These are phyloP conservation scores for Pollicipes pollicipes DNA, from an alignment of 1,140 invertebrate genomes.

Conservation along the genomic window DNA sequence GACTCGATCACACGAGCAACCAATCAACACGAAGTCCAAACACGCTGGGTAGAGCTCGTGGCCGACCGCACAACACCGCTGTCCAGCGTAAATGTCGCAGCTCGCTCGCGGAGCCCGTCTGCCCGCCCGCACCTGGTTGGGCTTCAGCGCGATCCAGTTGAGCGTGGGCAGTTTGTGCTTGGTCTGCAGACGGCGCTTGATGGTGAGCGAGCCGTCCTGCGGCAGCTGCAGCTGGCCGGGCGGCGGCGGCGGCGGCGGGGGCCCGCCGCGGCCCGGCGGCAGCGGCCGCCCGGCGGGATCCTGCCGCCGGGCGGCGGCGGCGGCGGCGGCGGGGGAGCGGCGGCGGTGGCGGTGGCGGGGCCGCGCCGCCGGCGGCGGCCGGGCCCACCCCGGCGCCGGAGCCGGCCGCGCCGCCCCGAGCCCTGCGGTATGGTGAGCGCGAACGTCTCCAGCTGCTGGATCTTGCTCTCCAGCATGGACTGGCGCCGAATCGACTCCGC, in stretches of 20 bases:
- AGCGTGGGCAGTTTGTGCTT: slow-evolving; percentile 94
- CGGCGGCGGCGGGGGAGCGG: slow-evolving; percentile 26
- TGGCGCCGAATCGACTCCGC: slow-evolving; percentile 43
- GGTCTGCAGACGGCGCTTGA: slow-evolving; percentile 88
- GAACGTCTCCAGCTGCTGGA: slow-evolving; percentile 70
- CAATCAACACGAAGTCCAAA: too few relatives aligned
- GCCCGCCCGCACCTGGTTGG: slow-evolving; percentile 55
- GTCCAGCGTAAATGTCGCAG: too few relatives aligned
- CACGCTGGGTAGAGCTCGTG: too few relatives aligned
- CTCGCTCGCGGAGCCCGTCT: too few relatives aligned
- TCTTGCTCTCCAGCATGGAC: slow-evolving; percentile 72
- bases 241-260: slow-evolving; percentile 47
- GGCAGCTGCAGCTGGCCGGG: slow-evolving; percentile 51
- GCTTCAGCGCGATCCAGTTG: slow-evolving; percentile 95
- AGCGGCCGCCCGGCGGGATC: slow-evolving; percentile 25
- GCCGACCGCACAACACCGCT: too few relatives aligned
- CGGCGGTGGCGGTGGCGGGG: slow-evolving; percentile 33
- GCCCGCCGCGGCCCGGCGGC: slow-evolving; percentile 17
- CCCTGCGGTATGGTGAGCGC: slow-evolving; percentile 30
- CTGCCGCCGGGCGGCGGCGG: slow-evolving; percentile 22
- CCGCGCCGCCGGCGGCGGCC: slow-evolving; percentile 25
- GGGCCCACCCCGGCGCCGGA: slow-evolving; percentile 10
- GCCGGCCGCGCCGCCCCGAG: background rate
- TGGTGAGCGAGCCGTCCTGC: slow-evolving; percentile 51
- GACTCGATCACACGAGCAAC: too few relatives aligned